These are phyloP conservation scores for Ceratoteleas bidentatus DNA, from an alignment of 1,140 invertebrate genomes.

Conservation along the genomic window DNA sequence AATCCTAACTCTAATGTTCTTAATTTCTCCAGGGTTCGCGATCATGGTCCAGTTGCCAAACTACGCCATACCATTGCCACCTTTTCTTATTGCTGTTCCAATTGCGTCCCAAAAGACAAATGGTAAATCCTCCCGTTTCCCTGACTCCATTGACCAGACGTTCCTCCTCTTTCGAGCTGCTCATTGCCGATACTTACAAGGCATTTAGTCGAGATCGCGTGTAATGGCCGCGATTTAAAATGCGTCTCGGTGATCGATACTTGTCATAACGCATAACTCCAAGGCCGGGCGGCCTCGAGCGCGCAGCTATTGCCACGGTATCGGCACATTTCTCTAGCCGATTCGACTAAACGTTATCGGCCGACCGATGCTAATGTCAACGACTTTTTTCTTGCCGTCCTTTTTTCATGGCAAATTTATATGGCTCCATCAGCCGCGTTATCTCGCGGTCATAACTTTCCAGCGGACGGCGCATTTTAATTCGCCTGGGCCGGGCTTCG, in stretches of 20 bases:
- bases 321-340: slow-evolving; percentile 52
- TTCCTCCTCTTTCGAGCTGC: no score
- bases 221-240: slow-evolving; percentile 42
- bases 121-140: no score
- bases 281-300: slow-evolving; percentile 22
- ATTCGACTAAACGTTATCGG: slow-evolving; percentile 58
- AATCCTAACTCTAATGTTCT: no score
- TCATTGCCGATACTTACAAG: slow-evolving; percentile 36
- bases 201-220: slow-evolving; percentile 24
- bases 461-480: slow-evolving; percentile 56
- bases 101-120: no score
- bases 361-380: slow-evolving; percentile 57
- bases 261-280: slow-evolving; percentile 54
- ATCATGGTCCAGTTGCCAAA: no score
- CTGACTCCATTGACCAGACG: no score
- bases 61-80: no score
- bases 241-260: slow-evolving; percentile 41
- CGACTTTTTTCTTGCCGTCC: no score
- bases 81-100: no score
- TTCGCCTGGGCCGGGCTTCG: slow-evolving; percentile 36
- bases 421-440: slow-evolving; percentile 59
- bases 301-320: slow-evolving; percentile 41
- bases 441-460: slow-evolving; percentile 62
- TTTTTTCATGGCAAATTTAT: slow-evolving; percentile 57
- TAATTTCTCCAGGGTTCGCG: no score